Base-by-base conservation (phyloP, 2,797 vertebrate species). In the Sebastolobus altivelis region DNA sequence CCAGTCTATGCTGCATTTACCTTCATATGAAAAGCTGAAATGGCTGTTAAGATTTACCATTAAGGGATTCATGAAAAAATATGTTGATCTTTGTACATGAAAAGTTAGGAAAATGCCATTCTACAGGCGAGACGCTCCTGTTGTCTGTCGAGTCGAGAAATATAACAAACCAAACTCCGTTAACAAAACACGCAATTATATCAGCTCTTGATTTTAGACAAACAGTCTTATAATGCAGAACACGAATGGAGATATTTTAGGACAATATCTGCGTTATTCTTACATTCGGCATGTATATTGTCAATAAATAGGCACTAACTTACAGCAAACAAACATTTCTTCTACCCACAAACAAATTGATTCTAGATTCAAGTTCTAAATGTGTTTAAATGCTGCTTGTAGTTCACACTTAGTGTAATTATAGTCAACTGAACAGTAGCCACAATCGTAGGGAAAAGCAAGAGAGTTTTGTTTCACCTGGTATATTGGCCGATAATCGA, bases 121-220 rank as follows among this genome's bases (percentile, higher is more conserved):
- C 6, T 9, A 31, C n/a, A 35, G 18, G 16, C 2, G 1, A 31
- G 8, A 25, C 4, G 16, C 13, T 31, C 2, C 20, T 33, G 54
- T 8, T 29, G 20, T 22, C 7, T 18, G 6, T 2, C 1, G 38
- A 60, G 43, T 4, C 1, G 13, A 38, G 12, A 35, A 12, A 31
- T 3, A 9, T 25, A 25, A 25, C 12, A 5, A 52, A 46, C 81
- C 54, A 38, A 63, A 86, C 0, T 62, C 40, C 37, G 4, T 49
- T 52, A 3, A 72, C 7, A 72, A 75, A 69, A 70, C 20, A n/a
- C 0, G 12, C 6, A 10, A 33, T 66, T 81, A 0, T 31, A 22
- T 5, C 1, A 2, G 1, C 2, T 20, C 4, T 29, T 6, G 0
- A 9, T 63, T 62, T 25, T 0, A 0, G 0, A 9, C 1, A 8